Conservation (phyloP, 2,888 invertebrate species). For the Drosophila imparisetae region DNA sequence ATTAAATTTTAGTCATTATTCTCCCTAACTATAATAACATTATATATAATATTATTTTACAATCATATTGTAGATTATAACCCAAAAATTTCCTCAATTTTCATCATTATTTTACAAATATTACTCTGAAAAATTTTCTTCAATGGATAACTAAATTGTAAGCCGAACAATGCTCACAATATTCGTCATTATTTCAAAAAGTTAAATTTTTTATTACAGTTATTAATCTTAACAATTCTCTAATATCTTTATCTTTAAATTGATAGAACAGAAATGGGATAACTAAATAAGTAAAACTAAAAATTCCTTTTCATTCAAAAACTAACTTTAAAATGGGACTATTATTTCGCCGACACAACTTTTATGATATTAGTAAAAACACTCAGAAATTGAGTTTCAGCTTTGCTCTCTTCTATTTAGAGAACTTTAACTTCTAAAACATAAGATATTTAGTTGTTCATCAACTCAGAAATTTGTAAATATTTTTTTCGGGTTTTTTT, state of each 20-base stretch:
- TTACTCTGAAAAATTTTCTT: background rate
- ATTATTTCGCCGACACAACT: background rate
- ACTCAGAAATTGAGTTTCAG: background rate
- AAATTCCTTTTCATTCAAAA: background rate
- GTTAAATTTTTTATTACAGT: background rate
- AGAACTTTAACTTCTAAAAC: no score
- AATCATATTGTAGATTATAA: background rate
- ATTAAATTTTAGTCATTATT: background rate
- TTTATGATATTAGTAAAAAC: background rate
- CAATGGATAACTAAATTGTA: background rate
- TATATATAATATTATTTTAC: background rate
- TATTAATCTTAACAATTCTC: background rate
- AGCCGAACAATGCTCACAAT: background rate
- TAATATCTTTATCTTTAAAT: background rate
- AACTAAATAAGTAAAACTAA: background rate
- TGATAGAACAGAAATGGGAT: no score
- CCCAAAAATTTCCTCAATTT: background rate
- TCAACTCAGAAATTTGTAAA: background rate
- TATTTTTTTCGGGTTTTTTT: background rate
- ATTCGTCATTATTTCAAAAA: background rate
- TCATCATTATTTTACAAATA: background rate
- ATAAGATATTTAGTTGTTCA: conserved; percentile 21
- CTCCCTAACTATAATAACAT: background rate
- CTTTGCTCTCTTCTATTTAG: background rate
- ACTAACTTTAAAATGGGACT: no score